These are phyloP conservation scores for Glaucidium brasilianum DNA, from an alignment of 2,113 vertebrate genomes.

Conservation along the genomic window DNA sequence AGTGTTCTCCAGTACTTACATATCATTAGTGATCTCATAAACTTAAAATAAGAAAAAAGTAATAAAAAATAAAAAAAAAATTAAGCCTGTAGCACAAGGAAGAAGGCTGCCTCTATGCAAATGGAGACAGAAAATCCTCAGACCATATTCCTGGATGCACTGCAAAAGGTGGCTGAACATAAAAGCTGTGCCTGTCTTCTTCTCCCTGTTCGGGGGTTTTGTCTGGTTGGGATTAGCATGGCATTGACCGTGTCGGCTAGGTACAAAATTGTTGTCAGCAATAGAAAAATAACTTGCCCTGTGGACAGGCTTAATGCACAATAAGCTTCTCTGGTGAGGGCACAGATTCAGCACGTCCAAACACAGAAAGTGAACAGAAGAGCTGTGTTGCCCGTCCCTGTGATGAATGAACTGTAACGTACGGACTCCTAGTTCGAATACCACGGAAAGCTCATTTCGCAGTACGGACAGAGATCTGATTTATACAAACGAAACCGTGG, in stretches of 20 bases:
- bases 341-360: not conserved
- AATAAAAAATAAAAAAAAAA: too few species aligned
- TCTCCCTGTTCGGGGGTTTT: not conserved
- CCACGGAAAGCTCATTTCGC: not conserved
- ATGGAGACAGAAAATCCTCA: not conserved
- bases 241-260: not conserved
- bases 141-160: not conserved
- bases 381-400: not conserved
- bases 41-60: not conserved
- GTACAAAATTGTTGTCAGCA: not conserved
- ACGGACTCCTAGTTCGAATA: not conserved
- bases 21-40: not conserved
- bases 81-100: not conserved
- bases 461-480: not conserved
- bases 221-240: not conserved
- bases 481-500: not conserved
- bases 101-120: not conserved
- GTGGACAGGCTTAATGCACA: not conserved
- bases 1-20: not conserved
- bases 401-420: not conserved
- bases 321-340: not conserved
- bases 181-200: not conserved
- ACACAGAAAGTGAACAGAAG: not conserved
- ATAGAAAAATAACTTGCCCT: constrained; percentile 1
- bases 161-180: not conserved